Percentiles rank a stretch among this genome's conserved stretches.
phyloP scores from a whole-genome alignment of 2,888 invertebrate species.

The Ichneumoninae sp. region DNA sequence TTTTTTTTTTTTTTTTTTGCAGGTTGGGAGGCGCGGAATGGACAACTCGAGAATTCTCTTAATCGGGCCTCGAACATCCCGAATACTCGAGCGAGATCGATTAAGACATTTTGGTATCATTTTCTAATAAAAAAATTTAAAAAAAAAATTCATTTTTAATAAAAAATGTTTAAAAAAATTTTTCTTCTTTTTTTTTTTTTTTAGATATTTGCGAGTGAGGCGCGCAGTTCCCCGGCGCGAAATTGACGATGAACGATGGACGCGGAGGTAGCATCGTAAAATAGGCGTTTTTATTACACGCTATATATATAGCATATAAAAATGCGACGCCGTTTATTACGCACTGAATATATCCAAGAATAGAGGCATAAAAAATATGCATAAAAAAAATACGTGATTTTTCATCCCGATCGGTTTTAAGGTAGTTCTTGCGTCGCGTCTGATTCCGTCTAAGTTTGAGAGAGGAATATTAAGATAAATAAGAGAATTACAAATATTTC shows the following conservation, averaged over 20 bases:
- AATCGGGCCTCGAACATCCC: constrained; percentile 32
- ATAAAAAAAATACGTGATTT: too few relatives aligned
- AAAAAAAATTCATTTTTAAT: neutral
- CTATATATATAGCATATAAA: too few relatives aligned
- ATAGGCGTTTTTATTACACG: constrained; percentile 19
- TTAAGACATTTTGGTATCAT: neutral
- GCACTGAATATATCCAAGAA: too few relatives aligned
- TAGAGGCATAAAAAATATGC: too few relatives aligned
- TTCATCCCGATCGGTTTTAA: neutral
- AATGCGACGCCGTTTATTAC: too few relatives aligned
- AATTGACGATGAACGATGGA: constrained; percentile 31
- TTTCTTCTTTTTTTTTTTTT: constrained; percentile 26
- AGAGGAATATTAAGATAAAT: too few relatives aligned
- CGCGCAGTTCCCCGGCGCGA: neutral
- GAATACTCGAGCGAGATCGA: constrained; percentile 40
- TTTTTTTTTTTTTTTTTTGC: neutral
- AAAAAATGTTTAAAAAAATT: constrained; percentile 26
- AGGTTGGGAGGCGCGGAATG: constrained; percentile 17
- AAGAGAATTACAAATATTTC: too few relatives aligned
- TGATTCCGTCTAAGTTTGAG: too few relatives aligned
- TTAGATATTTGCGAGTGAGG: constrained; percentile 32
- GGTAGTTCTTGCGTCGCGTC: too few relatives aligned
- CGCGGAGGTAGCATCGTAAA: constrained; percentile 9
- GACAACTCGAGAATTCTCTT: constrained; percentile 41
- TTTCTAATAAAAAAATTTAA: too few relatives aligned